Evolutionary conservation across 2,888 invertebrate genomes (phyloP).

Genomic region (Nemapogon koenigi): DNA sequence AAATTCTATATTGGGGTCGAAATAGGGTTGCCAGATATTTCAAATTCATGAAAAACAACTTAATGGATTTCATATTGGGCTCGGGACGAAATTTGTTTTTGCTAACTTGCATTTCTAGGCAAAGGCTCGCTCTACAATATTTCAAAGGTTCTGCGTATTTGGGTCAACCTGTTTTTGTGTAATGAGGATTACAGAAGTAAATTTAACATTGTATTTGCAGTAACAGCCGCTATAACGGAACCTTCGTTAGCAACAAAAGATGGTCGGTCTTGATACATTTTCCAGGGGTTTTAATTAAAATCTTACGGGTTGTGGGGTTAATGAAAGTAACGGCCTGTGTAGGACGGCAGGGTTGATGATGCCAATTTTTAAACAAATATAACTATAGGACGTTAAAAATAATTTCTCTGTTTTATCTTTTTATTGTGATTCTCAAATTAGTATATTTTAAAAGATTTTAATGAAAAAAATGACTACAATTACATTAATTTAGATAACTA

Average conservation of each 20-base stretch:
- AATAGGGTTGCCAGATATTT: too few relatives aligned
- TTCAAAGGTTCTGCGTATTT: slow-evolving; percentile 54
- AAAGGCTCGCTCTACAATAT: slow-evolving; percentile 55
- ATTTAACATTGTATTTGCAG: slow-evolving; percentile 56
- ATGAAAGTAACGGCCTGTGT: slow-evolving; percentile 44
- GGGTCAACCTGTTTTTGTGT: slow-evolving; percentile 63
- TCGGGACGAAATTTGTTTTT: slow-evolving; percentile 51
- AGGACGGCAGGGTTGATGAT: too few relatives aligned
- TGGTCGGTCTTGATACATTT: slow-evolving; percentile 45
- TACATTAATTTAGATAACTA: too few relatives aligned
- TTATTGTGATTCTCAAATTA: too few relatives aligned
- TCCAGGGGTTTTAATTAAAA: slow-evolving; percentile 58
- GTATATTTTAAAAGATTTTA: too few relatives aligned
- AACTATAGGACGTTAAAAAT: too few relatives aligned
- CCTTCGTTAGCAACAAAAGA: slow-evolving; percentile 50
- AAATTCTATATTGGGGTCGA: too few relatives aligned
- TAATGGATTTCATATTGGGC: too few relatives aligned
- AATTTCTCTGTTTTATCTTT: too few relatives aligned
- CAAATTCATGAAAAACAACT: too few relatives aligned
- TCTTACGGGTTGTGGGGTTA: slow-evolving; percentile 43
- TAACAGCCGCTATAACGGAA: slow-evolving; percentile 43
- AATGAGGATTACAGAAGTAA: slow-evolving; percentile 57
- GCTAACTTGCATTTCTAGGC: slow-evolving; percentile 44
- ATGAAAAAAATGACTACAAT: too few relatives aligned
- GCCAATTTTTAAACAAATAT: too few relatives aligned